Base-by-base conservation (phyloP, 2,797 vertebrate species). In the Acanthornis magna region DNA sequence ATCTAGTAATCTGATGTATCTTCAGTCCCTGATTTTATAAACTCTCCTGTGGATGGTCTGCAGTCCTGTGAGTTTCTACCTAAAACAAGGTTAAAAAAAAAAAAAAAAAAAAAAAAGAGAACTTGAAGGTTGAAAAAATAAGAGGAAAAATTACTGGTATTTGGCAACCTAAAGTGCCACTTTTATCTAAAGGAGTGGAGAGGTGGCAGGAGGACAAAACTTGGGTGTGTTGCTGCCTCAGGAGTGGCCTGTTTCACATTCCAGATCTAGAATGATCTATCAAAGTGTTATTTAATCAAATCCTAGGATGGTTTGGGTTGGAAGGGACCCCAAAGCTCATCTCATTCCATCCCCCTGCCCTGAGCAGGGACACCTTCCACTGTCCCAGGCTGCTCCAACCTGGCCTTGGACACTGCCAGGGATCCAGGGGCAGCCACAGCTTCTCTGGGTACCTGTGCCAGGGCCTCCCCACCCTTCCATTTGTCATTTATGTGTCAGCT, bases 381-480 rank as follows among this genome's bases (percentile, higher is more conserved):
- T 2, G 0, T 12, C 40, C 80, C 80, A 54, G 34, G 7, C 0
- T 47, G 25, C 34, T 60, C 40, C 58, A 1, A 60, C 21, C 60
- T 66, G 60, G 47, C 73, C 34, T 36, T 32, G 53, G 47, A 0
- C 45, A 78, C 34, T 77, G 0, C 25, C 72, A 84, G 66, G 87
- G 73, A 20, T 66, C n/a, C 72, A 76, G 73, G 53, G 21, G 13
- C 38, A 89, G 38, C 72, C 79, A 0, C 79, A 89, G 58, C 79
- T 84, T 0, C 73, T 40, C 38, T 83, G 87, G n/a, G 38, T 29
- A 77, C 3, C 43, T 51, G 58, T 71, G 58, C 58, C 65, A 77
- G 65, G 20, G 29, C 25, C 11, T 53, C 0, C 0, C 0, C 51
- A 60, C 6, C 6, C n/a, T 30, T 78, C 58, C 10, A 58, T 3